A percentile compares a stretch with the other conserved stretches of the same genome.
Evolutionary conservation across 2,113 vertebrate species (phyloP).

Genomic region (Isichthys henryi): DNA sequence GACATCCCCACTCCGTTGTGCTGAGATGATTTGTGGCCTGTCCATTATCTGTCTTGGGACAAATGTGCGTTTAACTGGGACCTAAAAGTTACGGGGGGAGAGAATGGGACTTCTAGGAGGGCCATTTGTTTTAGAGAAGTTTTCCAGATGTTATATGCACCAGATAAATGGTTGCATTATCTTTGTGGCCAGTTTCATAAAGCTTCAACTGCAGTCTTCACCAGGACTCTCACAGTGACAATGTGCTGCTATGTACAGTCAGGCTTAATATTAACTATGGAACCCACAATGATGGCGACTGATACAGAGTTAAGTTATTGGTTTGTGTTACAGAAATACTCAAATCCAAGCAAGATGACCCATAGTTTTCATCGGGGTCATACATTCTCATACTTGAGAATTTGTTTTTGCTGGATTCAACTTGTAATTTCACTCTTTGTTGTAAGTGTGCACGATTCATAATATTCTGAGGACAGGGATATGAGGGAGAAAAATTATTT

Average conservation of each 20-base stretch:
- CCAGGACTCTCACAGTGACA: not conserved
- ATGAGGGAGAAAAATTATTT: not conserved
- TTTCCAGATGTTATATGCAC: slow-evolving; percentile 67
- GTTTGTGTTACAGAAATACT: slow-evolving; percentile 7
- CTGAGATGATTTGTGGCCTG: slow-evolving; percentile 78
- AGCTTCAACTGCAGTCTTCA: not conserved
- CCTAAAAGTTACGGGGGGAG: slow-evolving; percentile 53
- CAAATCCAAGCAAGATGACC: not conserved
- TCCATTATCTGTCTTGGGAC: slow-evolving; percentile 73
- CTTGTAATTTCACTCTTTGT: not conserved
- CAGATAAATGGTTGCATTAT: slow-evolving; percentile 59
- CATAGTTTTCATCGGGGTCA: not conserved
- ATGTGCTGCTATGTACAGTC: not conserved
- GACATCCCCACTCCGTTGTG: slow-evolving; percentile 58
- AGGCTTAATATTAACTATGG: not conserved
- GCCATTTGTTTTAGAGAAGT: slow-evolving; percentile 64
- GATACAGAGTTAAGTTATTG: not conserved
- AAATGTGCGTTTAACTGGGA: slow-evolving; percentile 65
- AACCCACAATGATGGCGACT: not conserved
- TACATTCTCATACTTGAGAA: not conserved
- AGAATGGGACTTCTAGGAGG: slow-evolving; percentile 53
- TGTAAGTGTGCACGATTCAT: not conserved
- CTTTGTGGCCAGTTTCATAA: slow-evolving; percentile 17
- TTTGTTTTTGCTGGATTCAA: not conserved
- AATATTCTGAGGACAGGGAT: not conserved